Evolutionary conservation across 2,113 vertebrate genomes (phyloP), one percentile per base, ranked within the genome.

Genomic region (Axis porcinus): DNA sequence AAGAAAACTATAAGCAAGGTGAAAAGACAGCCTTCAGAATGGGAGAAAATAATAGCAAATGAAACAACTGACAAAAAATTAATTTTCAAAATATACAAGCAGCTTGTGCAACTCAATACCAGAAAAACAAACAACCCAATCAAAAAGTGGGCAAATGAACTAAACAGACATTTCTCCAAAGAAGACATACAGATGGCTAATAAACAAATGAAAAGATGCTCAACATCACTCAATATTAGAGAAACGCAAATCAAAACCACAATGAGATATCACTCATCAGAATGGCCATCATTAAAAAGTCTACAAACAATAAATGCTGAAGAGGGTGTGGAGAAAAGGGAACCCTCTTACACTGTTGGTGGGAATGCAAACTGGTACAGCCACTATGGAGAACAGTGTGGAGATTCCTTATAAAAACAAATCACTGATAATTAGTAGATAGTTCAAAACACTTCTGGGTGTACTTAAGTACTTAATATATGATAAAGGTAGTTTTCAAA

Each of bases 401-500:
- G n/a, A 40, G n/a, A 74, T 13, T 74, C 11, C 21, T 74, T 74
- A 74, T 6, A 74, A 40, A 40, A 40, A 40, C 36, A 74, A 40
- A 40, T 74, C 40, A 74, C 40, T 40, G 3, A 82, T 47, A 10
- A 27, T 30, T 21, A 8, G 40, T 17, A 45, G 40, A 33, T 2
- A n/a, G 14, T n/a, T 74, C 25, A 62, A 76, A 85, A 2, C 14
- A 95, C 11, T 54, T 76, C 7, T 17, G 33, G 9, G n/a, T 47
- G 5, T 87, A 40, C 91, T 67, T 64, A 27, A 74, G 1, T 36
- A 47, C 21, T 11, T 92, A 64, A 6, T 47, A 67, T 47, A 70
- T 89, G 52, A 52, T 92, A 93, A 62, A 88, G n/a, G 45, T 47
- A 55, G 19, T 87, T 94, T 94, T 96, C 45, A 95, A 82, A 62